Percentiles rank a stretch among this genome's conserved stretches.
Conservation (phyloP, 2,797 vertebrate species). For the Discoglossus pictus region DNA sequence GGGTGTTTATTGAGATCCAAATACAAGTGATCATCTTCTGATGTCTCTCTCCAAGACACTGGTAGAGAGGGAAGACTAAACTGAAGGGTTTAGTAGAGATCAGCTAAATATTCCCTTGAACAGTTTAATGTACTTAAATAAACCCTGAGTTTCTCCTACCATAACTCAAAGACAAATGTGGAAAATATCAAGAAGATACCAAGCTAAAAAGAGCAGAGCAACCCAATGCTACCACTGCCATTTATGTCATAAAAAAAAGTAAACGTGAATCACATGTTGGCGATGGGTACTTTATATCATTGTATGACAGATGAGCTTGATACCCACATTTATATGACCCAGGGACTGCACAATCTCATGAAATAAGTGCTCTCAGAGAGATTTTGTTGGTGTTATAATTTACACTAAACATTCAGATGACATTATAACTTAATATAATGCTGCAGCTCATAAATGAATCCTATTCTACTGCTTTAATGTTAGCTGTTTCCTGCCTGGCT, state of each 20-base stretch:
- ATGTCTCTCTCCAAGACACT: conserved; percentile 30
- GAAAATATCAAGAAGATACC: conserved; percentile 64
- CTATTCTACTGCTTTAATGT: conserved; percentile 64
- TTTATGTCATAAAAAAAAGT: conserved; percentile 58
- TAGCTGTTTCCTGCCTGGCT: conserved; percentile 60
- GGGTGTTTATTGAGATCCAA: conserved; percentile 17
- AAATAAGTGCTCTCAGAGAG: conserved; percentile 55
- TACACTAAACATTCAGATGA: conserved; percentile 55
- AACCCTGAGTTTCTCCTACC: conserved; percentile 24
- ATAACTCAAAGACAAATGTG: conserved; percentile 56
- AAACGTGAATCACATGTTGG: conserved; percentile 64
- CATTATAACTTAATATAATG: conserved; percentile 57
- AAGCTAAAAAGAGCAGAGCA: conserved; percentile 56
- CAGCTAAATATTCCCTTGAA: conserved; percentile 9
- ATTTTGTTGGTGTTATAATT: no score
- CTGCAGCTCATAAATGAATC: conserved; percentile 66
- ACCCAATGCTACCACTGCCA: conserved; percentile 57
- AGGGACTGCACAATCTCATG: no score
- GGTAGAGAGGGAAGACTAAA: not conserved
- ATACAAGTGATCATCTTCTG: not conserved
- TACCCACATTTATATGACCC: no score
- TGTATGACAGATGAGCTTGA: no score
- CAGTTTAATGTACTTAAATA: conserved; percentile 12
- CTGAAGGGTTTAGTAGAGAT: not conserved
- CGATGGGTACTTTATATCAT: conserved; percentile 63